Conservation (phyloP, 2,888 invertebrate species). For the Acanthosepion lycidas region DNA sequence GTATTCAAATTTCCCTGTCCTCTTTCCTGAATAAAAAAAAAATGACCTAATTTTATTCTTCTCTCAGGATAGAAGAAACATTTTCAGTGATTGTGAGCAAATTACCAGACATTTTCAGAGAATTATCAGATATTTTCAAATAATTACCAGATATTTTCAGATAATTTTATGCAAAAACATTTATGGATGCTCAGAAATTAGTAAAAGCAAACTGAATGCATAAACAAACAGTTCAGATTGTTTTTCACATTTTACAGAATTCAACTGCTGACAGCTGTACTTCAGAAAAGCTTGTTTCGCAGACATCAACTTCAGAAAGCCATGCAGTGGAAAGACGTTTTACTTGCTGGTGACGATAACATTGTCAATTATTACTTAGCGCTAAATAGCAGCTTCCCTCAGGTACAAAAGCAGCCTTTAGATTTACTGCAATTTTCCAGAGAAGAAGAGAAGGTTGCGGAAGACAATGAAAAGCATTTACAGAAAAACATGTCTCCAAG, state of each 20-base stretch:
- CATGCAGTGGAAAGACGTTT: background rate
- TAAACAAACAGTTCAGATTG: no score
- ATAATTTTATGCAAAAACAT: no score
- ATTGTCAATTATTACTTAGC: background rate
- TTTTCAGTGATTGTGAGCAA: no score
- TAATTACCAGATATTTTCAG: no score
- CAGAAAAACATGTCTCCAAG: background rate
- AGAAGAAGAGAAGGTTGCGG: background rate
- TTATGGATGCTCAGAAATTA: no score
- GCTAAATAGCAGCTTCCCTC: background rate
- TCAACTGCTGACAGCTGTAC: background rate
- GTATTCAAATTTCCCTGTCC: no score
- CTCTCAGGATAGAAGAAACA: no score
- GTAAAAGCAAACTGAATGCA: no score
- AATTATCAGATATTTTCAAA: no score
- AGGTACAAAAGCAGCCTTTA: background rate
- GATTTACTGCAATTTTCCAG: background rate
- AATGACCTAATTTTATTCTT: background rate
- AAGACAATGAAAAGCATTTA: background rate
- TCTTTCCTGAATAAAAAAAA: background rate
- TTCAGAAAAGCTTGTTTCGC: conserved; percentile 37
- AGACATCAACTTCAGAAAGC: background rate
- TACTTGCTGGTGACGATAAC: background rate
- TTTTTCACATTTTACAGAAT: background rate
- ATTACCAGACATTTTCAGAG: no score